phyloP scores from a whole-genome alignment of 1,140 invertebrate species.

The Reticulitermes speratus region DNA sequence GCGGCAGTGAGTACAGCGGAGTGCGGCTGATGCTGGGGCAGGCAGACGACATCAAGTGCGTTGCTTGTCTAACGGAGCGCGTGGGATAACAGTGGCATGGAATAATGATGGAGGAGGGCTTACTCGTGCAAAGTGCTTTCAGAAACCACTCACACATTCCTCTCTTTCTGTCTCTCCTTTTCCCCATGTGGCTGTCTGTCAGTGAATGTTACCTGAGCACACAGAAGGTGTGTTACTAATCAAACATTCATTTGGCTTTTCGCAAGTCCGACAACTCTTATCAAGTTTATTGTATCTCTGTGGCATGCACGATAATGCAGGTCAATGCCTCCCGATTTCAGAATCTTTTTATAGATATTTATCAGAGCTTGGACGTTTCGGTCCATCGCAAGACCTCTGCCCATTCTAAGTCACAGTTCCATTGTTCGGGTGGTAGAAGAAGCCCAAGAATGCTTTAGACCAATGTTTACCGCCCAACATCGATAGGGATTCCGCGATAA shows the following conservation, averaged over 20 bases:
- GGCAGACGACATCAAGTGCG: too few species aligned
- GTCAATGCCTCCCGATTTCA: too few species aligned
- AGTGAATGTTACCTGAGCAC: neutral
- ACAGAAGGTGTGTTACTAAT: neutral
- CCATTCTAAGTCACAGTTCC: too few species aligned
- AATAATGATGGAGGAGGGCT: neutral
- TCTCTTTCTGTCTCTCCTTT: neutral
- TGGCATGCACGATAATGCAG: too few species aligned
- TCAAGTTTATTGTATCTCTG: neutral
- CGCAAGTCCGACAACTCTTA: neutral
- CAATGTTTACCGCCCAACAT: too few species aligned
- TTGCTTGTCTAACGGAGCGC: slow-evolving; percentile 2
- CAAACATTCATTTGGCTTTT: slow-evolving; percentile 4
- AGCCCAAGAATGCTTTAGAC: too few species aligned
- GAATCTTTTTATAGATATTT: too few species aligned
- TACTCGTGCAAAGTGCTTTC: neutral
- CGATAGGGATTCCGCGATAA: too few species aligned
- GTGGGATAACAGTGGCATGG: neutral
- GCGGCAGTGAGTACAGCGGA: neutral
- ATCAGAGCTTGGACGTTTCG: too few species aligned
- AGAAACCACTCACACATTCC: neutral
- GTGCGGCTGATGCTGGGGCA: neutral
- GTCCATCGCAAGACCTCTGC: too few species aligned
- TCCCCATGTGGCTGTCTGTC: neutral
- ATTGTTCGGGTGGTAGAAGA: too few species aligned